Evolutionary conservation across 1,140 invertebrate species (phyloP).

Genomic region (Elymnias hypermnestra): DNA sequence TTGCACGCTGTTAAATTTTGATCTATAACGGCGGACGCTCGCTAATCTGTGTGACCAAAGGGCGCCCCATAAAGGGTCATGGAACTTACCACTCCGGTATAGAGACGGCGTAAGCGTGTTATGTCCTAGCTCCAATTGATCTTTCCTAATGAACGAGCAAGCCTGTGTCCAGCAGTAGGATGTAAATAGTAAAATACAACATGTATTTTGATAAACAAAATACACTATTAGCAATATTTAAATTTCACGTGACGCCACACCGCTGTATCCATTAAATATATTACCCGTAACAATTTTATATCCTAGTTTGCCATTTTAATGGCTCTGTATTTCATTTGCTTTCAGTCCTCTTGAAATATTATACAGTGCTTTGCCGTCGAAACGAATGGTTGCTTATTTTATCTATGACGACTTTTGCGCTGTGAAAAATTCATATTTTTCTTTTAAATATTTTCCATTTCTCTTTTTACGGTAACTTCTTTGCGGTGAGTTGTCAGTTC

Average conservation of each 20-base stretch:
- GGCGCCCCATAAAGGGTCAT: too few relatives aligned
- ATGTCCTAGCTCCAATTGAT: too few relatives aligned
- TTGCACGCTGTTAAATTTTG: too few relatives aligned
- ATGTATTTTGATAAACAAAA: background rate
- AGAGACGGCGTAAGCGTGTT: too few relatives aligned
- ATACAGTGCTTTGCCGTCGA: background rate
- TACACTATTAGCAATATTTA: background rate
- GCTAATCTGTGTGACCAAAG: too few relatives aligned
- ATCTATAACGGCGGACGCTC: too few relatives aligned
- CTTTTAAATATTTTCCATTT: too few relatives aligned
- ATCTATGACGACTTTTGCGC: background rate
- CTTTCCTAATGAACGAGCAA: background rate
- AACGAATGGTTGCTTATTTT: background rate
- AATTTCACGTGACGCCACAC: background rate
- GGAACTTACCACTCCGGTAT: too few relatives aligned
- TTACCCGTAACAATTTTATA: conserved; percentile 1
- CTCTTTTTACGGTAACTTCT: too few relatives aligned
- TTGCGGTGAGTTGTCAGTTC: too few relatives aligned
- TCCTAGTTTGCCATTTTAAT: conserved; percentile 1
- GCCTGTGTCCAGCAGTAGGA: too few relatives aligned
- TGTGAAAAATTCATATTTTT: background rate
- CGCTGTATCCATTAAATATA: background rate
- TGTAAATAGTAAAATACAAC: background rate
- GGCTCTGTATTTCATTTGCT: background rate
- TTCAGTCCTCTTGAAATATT: conserved; percentile 1